These are phyloP conservation scores for Fundulus diaphanus DNA, from an alignment of 2,797 vertebrate genomes.

Conservation along the genomic window DNA sequence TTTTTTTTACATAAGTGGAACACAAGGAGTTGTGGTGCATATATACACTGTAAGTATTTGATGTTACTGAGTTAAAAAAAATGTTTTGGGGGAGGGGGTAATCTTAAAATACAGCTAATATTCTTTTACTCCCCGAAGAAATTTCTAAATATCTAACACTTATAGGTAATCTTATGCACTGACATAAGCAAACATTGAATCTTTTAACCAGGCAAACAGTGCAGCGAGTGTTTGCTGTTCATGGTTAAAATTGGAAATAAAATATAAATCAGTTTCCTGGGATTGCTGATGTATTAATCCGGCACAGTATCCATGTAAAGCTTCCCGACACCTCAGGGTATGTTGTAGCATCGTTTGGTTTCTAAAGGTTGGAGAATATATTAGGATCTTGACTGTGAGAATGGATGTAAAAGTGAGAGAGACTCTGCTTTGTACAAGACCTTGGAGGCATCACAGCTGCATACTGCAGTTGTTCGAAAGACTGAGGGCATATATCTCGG, in stretches of 20 bases:
- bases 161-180: constrained; percentile 7
- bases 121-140: constrained; percentile 10
- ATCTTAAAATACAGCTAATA: neutral
- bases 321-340: neutral
- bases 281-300: neutral
- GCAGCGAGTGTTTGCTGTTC: neutral
- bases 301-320: neutral
- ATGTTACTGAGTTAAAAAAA: neutral
- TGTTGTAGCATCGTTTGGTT: constrained; percentile 22
- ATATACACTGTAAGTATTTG: no score
- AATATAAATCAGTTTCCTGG: neutral
- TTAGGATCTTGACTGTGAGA: constrained; percentile 21
- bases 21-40: no score
- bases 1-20: no score
- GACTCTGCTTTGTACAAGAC: constrained; percentile 35
- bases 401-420: constrained; percentile 11
- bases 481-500: constrained; percentile 41
- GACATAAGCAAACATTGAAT: constrained; percentile 11
- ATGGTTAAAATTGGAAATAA: neutral
- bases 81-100: neutral
- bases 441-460: constrained; percentile 42
- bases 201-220: constrained; percentile 11
- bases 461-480: constrained; percentile 41
- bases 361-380: constrained; percentile 30
- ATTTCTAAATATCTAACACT: constrained; percentile 19